phyloP scores from a whole-genome alignment of 2,113 vertebrate genomes.

The Caloenas nicobarica region DNA sequence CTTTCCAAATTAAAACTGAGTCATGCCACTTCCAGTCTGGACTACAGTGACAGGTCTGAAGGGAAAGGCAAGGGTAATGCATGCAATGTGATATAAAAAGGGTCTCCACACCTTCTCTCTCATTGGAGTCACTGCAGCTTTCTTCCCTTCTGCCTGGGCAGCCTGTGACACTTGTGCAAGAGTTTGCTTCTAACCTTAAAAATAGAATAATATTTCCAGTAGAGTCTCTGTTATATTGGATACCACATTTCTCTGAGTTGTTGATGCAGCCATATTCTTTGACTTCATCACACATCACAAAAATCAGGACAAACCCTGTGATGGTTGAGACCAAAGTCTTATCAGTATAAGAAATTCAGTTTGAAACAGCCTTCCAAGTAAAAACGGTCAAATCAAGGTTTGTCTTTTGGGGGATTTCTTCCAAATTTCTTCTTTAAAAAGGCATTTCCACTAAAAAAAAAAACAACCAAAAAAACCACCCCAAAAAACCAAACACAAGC shows the following conservation, averaged over 20 bases:
- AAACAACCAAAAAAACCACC: no score
- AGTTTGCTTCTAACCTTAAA: background rate
- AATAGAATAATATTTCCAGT: background rate
- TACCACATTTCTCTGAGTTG: background rate
- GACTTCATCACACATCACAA: background rate
- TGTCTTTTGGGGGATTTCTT: background rate
- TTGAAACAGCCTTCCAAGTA: background rate
- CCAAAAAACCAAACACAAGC: no score
- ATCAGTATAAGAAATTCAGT: background rate
- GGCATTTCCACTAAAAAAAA: background rate
- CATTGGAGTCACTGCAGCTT: background rate
- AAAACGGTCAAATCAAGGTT: background rate
- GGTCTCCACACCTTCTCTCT: background rate
- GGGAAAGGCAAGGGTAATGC: background rate
- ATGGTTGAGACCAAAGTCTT: background rate
- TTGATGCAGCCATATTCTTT: background rate
- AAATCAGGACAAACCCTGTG: background rate
- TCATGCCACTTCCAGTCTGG: background rate
- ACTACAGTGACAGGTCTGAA: background rate
- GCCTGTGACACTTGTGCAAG: background rate
- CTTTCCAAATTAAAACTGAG: background rate
- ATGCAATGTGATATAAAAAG: background rate
- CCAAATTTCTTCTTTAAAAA: background rate
- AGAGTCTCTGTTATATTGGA: background rate
- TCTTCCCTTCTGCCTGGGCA: background rate